Evolutionary conservation across 1,140 invertebrate species (phyloP).

Genomic region (Drosophila grimshawi): DNA sequence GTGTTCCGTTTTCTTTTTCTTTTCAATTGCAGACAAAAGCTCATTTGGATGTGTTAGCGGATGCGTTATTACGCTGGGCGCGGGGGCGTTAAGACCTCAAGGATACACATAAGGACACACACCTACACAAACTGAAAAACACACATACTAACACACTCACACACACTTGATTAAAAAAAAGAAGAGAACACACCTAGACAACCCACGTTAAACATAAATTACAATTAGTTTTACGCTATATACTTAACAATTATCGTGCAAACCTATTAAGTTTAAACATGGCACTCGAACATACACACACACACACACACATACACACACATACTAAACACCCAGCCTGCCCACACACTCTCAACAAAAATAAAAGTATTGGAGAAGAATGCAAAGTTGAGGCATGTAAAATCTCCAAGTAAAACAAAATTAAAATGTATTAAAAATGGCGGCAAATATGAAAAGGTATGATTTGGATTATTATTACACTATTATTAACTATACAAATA

Average conservation of each 20-base stretch:
- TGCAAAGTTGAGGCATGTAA: constrained; percentile 45
- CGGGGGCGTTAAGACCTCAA: constrained; percentile 90
- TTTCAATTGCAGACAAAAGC: constrained; percentile 93
- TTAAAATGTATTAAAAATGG: constrained; percentile 39
- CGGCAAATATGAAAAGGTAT: constrained; percentile 68
- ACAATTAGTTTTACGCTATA: constrained; percentile 68
- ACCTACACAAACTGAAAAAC: constrained; percentile 23
- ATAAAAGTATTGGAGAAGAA: constrained; percentile 37
- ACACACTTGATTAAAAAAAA: constrained; percentile 35
- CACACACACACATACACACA: constrained; percentile 29
- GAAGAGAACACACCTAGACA: constrained; percentile 41
- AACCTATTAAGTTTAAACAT: constrained; percentile 50
- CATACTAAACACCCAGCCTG: constrained; percentile 57
- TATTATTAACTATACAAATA: constrained; percentile 61
- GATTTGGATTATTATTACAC: constrained; percentile 75
- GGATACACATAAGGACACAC: constrained; percentile 6
- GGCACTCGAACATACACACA: constrained; percentile 24
- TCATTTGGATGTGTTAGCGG: constrained; percentile 96
- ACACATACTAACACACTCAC: constrained; percentile 25
- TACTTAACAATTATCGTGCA: constrained; percentile 48
- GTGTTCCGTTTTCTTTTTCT: constrained; percentile 21
- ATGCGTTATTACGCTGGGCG: constrained; percentile 96
- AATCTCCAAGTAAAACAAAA: constrained; percentile 47
- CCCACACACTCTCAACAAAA: constrained; percentile 29
- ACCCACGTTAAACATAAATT: constrained; percentile 66